Base-by-base conservation (phyloP, 2,888 invertebrate genomes). In the Fabriciana adippe region DNA sequence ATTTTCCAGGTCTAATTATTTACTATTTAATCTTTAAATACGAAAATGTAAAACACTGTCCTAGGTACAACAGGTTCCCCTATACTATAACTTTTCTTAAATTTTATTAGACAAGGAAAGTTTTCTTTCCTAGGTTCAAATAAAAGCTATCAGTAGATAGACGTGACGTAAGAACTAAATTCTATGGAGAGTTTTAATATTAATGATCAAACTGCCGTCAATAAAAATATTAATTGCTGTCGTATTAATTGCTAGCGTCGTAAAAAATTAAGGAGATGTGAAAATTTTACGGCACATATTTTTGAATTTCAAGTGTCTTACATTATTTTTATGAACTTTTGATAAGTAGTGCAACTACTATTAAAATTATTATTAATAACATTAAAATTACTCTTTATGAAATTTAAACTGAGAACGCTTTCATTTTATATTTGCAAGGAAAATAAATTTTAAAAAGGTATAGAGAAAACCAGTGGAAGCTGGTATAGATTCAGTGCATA, bases 161-260 rank as follows among this genome's bases (percentile, higher is more conserved):
- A 82, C 76, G 80, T 78, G 79, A 79, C 81, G 80, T 81, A 83
- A 86, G 85, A 78, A 80, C 84, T 85, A 78, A 84, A 83, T 85
- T 81, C 76, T 78, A 79, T 78, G 76, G 75, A 70, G 74, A 79
- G 76, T 11, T 85, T 89, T 83, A 85, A 90, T 90, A 90, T 91
- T 88, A 82, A 91, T 89, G 89, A 87, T 84, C 72, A 63, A 76
- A 76, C 81, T 80, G 76, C 66, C 73, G 74, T 77, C 82, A 81
- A 89, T 92, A 91, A 92, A 90, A 91, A 88, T 87, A 87, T 89
- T 92, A 90, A 91, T 89, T 87, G 85, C 84, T 81, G 79, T 78
- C 81, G 82, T 84, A 83, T 85, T 79, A 60, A 66, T 66, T 50
- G 54, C 54, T 66, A 79, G 81, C 77, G 81, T 85, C 90, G 81